Base-by-base conservation (phyloP, 1,140 invertebrate genomes). In the Halictus rubicundus region DNA sequence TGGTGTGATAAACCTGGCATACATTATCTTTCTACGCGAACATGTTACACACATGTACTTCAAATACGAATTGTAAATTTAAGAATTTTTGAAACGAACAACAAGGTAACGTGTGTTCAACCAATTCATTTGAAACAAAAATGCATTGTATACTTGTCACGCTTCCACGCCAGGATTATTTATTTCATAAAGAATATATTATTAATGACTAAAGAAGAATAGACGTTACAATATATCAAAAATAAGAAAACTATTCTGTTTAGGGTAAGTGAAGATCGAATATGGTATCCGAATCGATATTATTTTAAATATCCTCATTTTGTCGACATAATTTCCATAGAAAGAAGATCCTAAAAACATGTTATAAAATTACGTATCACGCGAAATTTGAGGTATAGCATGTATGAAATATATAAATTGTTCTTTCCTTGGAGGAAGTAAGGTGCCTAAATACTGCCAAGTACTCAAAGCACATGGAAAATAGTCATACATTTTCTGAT, bases 371-470 rank as follows among this genome's bases (percentile, higher is more conserved):
- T 25, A 69, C 37, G 12, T 69, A 52, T 61, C 25, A 60, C 10
- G n/a, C 32, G 2, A 49, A 32, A 52, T 69, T 68, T 8, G 32
- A 61, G 6, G 5, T 69, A 61, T 39, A 69, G n/a, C 32, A 3
- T 64, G 25, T 59, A 65, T 59, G 64, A 57, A 71, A 46, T 57
- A 46, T 57, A 63, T 71, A 46, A 59, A 79, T 74, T 63, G 49
- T 78, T 78, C 49, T 79, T 66, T 79, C 63, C 52, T 73, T 68
- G n/a, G 12, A 49, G 60, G n/a, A 79, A 79, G 73, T 66, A 68
- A 60, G 78, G 78, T 73, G 78, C 78, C 78, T 79, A 74, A 79
- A 79, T 74, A 79, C 78, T 79, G 78, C 71, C 78, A 74, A 79
- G 78, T 66, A 74, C 61, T 74, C 46, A 68, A 74, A 74, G 78